A percentile compares a stretch with the other conserved stretches of the same genome.
These are phyloP conservation scores for Microctenopoma lineatum DNA, from an alignment of 2,797 vertebrate species.

Conservation along the genomic window DNA sequence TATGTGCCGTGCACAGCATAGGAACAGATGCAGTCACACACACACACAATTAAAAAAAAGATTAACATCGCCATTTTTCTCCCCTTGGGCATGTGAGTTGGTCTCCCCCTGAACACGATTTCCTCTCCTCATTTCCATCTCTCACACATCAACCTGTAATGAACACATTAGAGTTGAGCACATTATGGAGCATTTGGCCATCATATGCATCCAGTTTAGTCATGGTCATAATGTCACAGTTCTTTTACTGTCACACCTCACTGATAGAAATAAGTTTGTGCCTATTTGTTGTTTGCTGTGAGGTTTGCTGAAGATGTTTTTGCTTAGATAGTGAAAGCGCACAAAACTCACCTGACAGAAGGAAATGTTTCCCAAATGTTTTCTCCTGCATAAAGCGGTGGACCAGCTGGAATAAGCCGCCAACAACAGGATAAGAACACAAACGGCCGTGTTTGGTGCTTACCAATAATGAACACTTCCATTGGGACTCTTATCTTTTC, in stretches of 20 bases:
- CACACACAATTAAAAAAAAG: slow-evolving; percentile 60
- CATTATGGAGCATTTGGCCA: slow-evolving; percentile 51
- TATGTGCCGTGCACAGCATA: slow-evolving; percentile 3
- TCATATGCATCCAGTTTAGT: slow-evolving; percentile 43
- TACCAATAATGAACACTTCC: slow-evolving; percentile 66
- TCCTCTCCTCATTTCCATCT: slow-evolving; percentile 42
- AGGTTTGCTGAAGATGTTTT: slow-evolving; percentile 23
- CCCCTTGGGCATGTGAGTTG: slow-evolving; percentile 32
- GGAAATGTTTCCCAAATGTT: slow-evolving; percentile 73
- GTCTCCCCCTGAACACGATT: slow-evolving; percentile 30
- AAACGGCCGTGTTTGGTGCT: slow-evolving; percentile 61
- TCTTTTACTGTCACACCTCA: slow-evolving; percentile 13
- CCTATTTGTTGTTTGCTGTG: background rate
- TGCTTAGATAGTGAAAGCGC: slow-evolving; percentile 28
- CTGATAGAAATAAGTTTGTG: slow-evolving; percentile 11
- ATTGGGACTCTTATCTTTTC: slow-evolving; percentile 45
- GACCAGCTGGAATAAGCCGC: slow-evolving; percentile 57
- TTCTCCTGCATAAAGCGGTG: slow-evolving; percentile 56
- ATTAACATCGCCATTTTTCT: slow-evolving; percentile 40
- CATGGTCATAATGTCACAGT: slow-evolving; percentile 35
- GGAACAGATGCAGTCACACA: slow-evolving; percentile 6
- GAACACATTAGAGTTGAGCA: slow-evolving; percentile 49
- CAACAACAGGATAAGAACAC: slow-evolving; percentile 56
- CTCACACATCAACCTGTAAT: slow-evolving; percentile 56
- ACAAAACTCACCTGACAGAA: slow-evolving; percentile 60